phyloP scores from a whole-genome alignment of 2,113 vertebrate species.

The Pygoscelis adeliae region DNA sequence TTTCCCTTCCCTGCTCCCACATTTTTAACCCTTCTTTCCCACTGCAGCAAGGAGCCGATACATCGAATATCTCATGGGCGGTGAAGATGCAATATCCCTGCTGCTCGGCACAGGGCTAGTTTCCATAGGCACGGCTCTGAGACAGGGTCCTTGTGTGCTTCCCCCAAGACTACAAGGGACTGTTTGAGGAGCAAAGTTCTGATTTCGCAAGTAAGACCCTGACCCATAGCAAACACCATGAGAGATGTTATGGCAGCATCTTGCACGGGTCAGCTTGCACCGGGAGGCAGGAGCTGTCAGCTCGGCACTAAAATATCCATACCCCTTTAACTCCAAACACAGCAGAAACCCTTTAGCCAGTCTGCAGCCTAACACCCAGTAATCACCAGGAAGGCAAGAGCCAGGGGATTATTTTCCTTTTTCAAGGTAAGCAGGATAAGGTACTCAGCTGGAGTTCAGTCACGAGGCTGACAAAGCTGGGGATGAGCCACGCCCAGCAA shows the following conservation, averaged over 20 bases:
- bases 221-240: background rate
- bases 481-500: background rate
- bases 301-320: background rate
- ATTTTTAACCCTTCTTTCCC: slow-evolving; percentile 41
- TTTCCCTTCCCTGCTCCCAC: background rate
- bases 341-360: background rate
- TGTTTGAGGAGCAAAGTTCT: background rate
- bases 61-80: rapidly evolving
- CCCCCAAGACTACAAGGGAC: background rate
- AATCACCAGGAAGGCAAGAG: background rate
- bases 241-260: background rate
- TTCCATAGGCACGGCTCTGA: background rate
- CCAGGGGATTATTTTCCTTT: slow-evolving; percentile 28
- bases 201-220: background rate
- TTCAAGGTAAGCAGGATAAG: slow-evolving; percentile 25
- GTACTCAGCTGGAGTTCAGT: background rate
- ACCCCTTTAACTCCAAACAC: background rate
- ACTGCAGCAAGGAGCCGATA: background rate
- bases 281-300: background rate
- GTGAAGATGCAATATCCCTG: background rate
- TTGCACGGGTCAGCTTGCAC: background rate
- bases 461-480: background rate
- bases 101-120: background rate
- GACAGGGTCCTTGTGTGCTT: background rate
- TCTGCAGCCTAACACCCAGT: background rate